Conservation (phyloP, 1,140 invertebrate genomes). For the Micrasema longulum region DNA sequence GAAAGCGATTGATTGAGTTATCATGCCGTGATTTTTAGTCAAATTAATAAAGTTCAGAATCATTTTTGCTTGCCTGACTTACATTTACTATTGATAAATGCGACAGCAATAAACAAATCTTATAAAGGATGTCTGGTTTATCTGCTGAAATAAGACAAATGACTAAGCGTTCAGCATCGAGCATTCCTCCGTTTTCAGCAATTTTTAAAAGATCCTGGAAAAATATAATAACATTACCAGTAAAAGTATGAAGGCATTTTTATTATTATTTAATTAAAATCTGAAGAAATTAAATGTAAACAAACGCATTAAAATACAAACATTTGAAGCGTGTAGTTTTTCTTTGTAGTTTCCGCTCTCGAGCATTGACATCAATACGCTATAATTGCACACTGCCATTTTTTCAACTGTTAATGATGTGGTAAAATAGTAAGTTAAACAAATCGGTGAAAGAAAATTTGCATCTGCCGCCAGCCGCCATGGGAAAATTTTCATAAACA, state of each 20-base stretch:
- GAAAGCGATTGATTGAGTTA: background rate
- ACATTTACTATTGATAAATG: constrained; percentile 28
- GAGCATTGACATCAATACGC: background rate
- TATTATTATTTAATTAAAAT: no score
- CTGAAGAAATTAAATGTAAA: no score
- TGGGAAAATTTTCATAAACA: no score
- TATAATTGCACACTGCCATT: background rate
- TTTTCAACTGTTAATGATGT: constrained; percentile 12
- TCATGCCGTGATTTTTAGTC: background rate
- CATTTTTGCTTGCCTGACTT: background rate
- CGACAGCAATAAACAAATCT: constrained; percentile 20
- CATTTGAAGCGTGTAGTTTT: constrained; percentile 16
- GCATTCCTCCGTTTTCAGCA: background rate
- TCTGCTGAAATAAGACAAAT: background rate
- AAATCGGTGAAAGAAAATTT: no score
- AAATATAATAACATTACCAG: no score
- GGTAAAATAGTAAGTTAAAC: no score
- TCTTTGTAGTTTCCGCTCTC: constrained; percentile 15
- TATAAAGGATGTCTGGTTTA: background rate
- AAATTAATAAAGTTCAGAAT: background rate
- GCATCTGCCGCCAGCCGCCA: no score
- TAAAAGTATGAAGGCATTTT: background rate
- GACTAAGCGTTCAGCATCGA: constrained; percentile 28
- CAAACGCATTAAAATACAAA: constrained; percentile 5
- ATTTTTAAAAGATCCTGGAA: constrained; percentile 31